Evolutionary conservation across 2,888 invertebrate genomes (phyloP), one percentile per base, ranked within the genome.

Genomic region (Fabriciana adippe): DNA sequence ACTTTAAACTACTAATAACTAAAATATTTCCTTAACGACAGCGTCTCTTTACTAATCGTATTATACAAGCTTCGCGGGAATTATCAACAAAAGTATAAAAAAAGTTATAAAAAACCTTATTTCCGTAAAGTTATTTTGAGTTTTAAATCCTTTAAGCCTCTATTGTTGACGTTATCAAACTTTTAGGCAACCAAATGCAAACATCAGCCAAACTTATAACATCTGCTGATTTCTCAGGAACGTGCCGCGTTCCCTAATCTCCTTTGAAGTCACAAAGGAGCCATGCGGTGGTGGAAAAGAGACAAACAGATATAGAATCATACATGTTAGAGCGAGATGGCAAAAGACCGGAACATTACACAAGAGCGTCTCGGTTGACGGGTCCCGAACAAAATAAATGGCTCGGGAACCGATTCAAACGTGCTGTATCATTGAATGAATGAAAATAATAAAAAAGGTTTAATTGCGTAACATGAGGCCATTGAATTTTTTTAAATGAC

Each of bases 181-280:
- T 85, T 87, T 84, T 78, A 75, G 54, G 75, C 73, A 78, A 76
- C 80, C 79, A 79, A 75, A 79, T 78, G 79, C 84, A 84, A 87
- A 85, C 85, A 88, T 79, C 72, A 72, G 74, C 68, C 65, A 78
- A 81, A 87, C 84, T 82, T 83, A 79, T 64, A 88, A 90, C 91
- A 92, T 91, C 91, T 92, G 92, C 87, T 85, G 85, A 82, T 86
- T 91, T 92, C 92, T 88, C 90, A 92, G 89, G 90, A 89, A 83
- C 89, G 89, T 89, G 90, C 87, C 87, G 82, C 82, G 86, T 86
- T 79, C 89, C 88, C 89, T 90, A 90, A 89, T 90, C 90, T 88
- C 85, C 83, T 71, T 71, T 64, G 70, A 81, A 79, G 78, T 81
- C 79, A 89, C 85, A 89, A 89, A 88, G 83, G 87, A 86, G 80